Conservation (phyloP, 2,113 vertebrate species). For the Hippocampus mohnikei region DNA sequence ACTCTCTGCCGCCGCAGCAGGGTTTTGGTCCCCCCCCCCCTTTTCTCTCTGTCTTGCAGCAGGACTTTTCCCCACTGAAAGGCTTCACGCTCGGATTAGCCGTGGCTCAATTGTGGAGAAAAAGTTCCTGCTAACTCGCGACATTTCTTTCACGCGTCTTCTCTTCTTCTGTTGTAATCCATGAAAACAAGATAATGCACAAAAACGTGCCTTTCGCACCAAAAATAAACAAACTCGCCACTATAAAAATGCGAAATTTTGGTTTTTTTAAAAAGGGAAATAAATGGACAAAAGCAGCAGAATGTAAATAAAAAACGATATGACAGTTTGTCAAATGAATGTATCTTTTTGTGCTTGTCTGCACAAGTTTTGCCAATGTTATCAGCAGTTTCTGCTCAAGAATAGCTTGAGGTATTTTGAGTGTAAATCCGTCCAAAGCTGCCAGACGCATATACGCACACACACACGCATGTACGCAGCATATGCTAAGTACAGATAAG, state of each 20-base stretch:
- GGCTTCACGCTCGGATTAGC: slow-evolving; percentile 56
- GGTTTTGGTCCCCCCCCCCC: too few relatives aligned
- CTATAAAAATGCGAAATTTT: slow-evolving; percentile 11
- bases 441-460: slow-evolving; percentile 66
- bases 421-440: slow-evolving; percentile 77
- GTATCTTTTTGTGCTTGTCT: slow-evolving; percentile 71
- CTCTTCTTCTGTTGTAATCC: neutral
- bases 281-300: slow-evolving; percentile 29
- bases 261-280: slow-evolving; percentile 12
- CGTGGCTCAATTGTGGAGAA: neutral
- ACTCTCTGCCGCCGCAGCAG: slow-evolving; percentile 58
- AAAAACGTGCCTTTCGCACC: neutral
- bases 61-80: slow-evolving; percentile 60
- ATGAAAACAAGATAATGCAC: neutral
- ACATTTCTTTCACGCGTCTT: slow-evolving; percentile 21
- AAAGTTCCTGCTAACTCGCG: slow-evolving; percentile 47
- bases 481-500: slow-evolving; percentile 83
- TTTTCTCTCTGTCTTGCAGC: slow-evolving; percentile 16
- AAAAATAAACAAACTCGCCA: neutral
- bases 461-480: slow-evolving; percentile 34
- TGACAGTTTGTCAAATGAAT: slow-evolving; percentile 56
- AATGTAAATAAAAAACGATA: slow-evolving; percentile 61
- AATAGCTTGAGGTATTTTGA: slow-evolving; percentile 76
- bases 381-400: slow-evolving; percentile 74
- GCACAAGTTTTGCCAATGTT: slow-evolving; percentile 74